Conservation (phyloP, 2,888 invertebrate species). For the Uropetala carovei region DNA sequence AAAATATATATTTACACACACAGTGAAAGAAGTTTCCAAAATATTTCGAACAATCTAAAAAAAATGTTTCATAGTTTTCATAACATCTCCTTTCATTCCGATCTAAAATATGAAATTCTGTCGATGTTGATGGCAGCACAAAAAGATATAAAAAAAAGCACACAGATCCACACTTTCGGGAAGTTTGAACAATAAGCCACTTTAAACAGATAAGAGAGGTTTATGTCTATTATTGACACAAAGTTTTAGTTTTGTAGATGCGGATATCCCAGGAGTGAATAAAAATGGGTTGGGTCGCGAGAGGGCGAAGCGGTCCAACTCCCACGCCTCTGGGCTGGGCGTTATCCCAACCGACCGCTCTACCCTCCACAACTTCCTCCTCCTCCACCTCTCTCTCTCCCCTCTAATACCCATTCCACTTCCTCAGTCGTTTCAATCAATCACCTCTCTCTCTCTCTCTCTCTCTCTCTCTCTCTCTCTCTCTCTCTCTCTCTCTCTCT, state of each 20-base stretch:
- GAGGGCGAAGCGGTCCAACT: not conserved
- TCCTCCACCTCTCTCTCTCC: not conserved
- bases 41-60: too few species aligned
- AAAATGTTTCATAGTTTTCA: too few species aligned
- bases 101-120: too few species aligned
- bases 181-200: too few species aligned
- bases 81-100: too few species aligned
- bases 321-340: slow-evolving; percentile 62
- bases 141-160: too few species aligned
- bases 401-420: not conserved
- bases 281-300: slow-evolving; percentile 27
- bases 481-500: not conserved
- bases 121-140: too few species aligned
- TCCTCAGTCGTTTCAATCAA: not conserved
- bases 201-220: too few species aligned
- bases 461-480: not conserved
- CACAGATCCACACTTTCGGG: too few species aligned
- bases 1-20: too few species aligned
- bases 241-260: not conserved
- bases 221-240: too few species aligned
- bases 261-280: not conserved
- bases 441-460: not conserved
- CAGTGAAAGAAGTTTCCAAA: too few species aligned
- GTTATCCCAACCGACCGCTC: slow-evolving; percentile 26
- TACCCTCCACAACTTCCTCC: not conserved